phyloP scores from a whole-genome alignment of 2,797 vertebrate genomes.

The Cuculus canorus region DNA sequence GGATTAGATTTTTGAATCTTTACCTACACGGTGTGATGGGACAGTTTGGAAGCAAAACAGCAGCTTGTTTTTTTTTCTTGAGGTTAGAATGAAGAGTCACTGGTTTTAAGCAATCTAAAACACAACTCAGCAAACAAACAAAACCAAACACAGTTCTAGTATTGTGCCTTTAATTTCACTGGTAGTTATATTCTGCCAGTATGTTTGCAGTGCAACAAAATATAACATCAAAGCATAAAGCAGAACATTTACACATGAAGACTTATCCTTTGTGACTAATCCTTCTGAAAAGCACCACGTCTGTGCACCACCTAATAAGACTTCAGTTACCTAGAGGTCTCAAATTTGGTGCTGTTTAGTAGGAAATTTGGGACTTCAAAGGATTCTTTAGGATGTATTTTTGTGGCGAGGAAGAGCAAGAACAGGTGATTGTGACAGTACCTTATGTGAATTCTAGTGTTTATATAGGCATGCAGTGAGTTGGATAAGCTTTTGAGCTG shows the following conservation, averaged over 20 bases:
- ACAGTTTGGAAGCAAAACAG: background rate
- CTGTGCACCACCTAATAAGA: background rate
- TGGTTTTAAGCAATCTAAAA: background rate
- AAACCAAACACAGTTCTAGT: background rate
- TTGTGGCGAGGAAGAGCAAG: background rate
- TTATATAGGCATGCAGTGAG: background rate
- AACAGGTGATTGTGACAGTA: background rate
- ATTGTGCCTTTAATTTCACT: background rate
- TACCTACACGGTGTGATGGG: background rate
- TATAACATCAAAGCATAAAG: background rate
- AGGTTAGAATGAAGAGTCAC: background rate
- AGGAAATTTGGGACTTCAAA: background rate
- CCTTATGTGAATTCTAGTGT: background rate
- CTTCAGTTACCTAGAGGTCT: background rate
- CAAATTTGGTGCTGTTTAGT: background rate
- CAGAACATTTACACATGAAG: accelerated
- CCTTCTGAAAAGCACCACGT: background rate
- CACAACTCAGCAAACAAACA: too few relatives aligned
- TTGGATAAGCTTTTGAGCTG: background rate
- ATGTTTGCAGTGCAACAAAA: background rate
- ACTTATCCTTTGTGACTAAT: background rate
- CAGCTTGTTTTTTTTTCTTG: background rate
- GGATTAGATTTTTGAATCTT: background rate
- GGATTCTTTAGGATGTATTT: background rate
- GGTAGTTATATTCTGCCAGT: background rate